Evolutionary conservation across 2,888 invertebrate genomes (phyloP), one percentile per base, ranked within the genome.

Genomic region (Oxytorus armatus): DNA sequence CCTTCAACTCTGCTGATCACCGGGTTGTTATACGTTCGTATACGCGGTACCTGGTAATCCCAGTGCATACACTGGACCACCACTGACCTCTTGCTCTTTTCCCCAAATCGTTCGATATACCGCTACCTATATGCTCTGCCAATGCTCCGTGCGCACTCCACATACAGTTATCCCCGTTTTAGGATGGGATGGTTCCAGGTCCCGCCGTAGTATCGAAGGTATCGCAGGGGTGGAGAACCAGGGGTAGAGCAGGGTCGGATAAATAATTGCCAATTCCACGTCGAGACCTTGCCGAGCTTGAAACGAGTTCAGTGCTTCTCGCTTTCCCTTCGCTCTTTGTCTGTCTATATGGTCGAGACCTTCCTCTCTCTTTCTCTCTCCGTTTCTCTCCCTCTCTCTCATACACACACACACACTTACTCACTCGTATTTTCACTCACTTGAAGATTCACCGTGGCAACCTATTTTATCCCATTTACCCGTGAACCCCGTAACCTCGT

Each of bases 251-350:
- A 82, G 73, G 78, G 78, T 70, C 69, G 85, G 86, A 87, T 88
- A 88, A 88, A 88, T 88, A 88, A 88, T 88, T 87, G 87, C 73
- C 87, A 87, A 87, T 87, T 85, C 81, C 83, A 76, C 72, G 84
- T 36, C 74, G 72, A 65, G 55, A 59, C 65, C 72, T 82, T 75
- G 63, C 53, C 65, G 18, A 49, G 59, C 69, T 75, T 16, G 66
- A 42, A 75, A 42, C 47, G 36, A 49, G 29, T 63, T 74, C 63
- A 23, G 36, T 8, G 36, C 51, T 79, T 55, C 39, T 23, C 25
- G 16, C 47, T 42, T 36, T 33, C 11, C 21, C 61, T 18, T 61
- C 51, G 18, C 51, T 36, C 63, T 36, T 49, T 51, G 11, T 57
- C 36, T 21, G 10, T 55, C 4, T 49, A 18, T 44, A n/a, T n/a